Conservation (phyloP, 2,888 invertebrate species). For the Drosophila prostipennis region DNA sequence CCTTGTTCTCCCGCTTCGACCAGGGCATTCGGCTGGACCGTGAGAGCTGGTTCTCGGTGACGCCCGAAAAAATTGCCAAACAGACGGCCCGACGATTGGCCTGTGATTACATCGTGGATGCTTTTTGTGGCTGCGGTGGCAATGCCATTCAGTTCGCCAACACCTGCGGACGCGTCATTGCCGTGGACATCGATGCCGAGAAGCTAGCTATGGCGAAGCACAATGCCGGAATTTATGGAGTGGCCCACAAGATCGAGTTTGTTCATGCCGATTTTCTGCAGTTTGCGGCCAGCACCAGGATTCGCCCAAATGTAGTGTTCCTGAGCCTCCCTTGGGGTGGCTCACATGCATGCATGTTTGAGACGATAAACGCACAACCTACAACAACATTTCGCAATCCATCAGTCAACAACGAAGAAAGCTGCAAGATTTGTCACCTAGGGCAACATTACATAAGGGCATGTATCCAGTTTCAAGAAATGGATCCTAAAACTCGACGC, state of each 20-base stretch:
- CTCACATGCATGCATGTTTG: no score
- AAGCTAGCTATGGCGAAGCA: constrained; percentile 95
- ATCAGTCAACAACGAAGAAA: no score
- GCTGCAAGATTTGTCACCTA: no score
- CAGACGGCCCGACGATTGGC: constrained; percentile 94
- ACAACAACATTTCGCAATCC: no score
- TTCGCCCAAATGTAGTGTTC: constrained; percentile 95
- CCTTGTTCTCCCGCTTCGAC: constrained; percentile 93
- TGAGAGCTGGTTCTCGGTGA: constrained; percentile 99
- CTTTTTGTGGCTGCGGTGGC: constrained; percentile 99
- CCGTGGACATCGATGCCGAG: constrained; percentile 96
- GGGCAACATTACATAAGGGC: no score
- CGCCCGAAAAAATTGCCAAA: constrained; percentile 96
- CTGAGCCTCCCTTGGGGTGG: constrained; percentile 99
- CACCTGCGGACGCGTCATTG: constrained; percentile 93
- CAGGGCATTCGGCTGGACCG: constrained; percentile 95
- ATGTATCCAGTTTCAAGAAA: no score
- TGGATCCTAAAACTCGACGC: no score
- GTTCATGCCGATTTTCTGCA: constrained; percentile 95
- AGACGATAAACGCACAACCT: no score
- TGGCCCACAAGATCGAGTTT: constrained; percentile 94
- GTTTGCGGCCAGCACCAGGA: constrained; percentile 85
- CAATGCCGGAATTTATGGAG: constrained; percentile 97
- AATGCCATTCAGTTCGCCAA: constrained; percentile 98
- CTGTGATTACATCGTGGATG: constrained; percentile 94